phyloP scores from a whole-genome alignment of 2,113 vertebrate genomes.

The Meles meles region DNA sequence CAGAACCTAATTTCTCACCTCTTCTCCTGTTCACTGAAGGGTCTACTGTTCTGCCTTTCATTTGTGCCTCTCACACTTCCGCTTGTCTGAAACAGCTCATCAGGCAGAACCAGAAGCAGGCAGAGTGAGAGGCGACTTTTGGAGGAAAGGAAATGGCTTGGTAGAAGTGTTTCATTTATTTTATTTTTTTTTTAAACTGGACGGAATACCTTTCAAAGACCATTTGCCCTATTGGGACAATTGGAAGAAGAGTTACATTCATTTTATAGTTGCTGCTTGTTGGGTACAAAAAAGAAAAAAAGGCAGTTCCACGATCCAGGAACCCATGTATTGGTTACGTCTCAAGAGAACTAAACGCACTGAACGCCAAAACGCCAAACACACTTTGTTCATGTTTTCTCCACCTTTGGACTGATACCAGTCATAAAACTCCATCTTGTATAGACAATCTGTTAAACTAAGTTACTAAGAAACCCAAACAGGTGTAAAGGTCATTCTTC shows the following conservation, averaged over 20 bases:
- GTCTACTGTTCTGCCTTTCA: too few species aligned
- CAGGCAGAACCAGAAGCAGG: not conserved
- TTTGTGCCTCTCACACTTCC: not conserved
- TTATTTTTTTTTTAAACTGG: not conserved
- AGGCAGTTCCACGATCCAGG: not conserved
- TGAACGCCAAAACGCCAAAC: constrained; percentile 7
- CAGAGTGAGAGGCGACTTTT: not conserved
- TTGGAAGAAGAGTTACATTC: not conserved
- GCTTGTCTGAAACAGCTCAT: not conserved
- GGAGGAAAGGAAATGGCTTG: not conserved
- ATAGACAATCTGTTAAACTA: constrained; percentile 75
- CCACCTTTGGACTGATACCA: constrained; percentile 73
- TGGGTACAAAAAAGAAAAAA: not conserved
- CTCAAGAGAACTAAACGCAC: constrained; percentile 33
- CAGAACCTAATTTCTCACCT: not conserved
- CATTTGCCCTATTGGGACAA: not conserved
- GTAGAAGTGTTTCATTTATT: not conserved
- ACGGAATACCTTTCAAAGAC: not conserved
- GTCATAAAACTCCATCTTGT: constrained; percentile 71
- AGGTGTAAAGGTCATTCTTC: constrained; percentile 70
- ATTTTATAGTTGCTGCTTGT: constrained; percentile 37
- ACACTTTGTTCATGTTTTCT: constrained; percentile 26
- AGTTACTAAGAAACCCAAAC: constrained; percentile 74
- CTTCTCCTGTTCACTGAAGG: not conserved
- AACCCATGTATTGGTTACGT: constrained; percentile 33